Evolutionary conservation across 1,140 invertebrate genomes (phyloP).

Genomic region (Lordiphosa mommai): DNA sequence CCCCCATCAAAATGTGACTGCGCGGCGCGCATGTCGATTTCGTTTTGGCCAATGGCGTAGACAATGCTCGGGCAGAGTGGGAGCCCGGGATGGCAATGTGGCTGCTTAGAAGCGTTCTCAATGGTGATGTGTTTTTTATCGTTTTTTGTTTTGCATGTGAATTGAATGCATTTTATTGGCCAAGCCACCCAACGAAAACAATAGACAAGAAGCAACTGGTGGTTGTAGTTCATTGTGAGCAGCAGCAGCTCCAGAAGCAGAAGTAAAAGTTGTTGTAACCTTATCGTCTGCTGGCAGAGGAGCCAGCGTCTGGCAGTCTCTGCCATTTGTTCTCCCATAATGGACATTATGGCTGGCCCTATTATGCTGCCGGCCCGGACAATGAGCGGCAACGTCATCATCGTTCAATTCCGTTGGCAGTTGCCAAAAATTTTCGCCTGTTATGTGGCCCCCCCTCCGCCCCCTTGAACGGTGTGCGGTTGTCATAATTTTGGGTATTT

Average conservation of each 20-base stretch:
- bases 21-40: constrained; percentile 66
- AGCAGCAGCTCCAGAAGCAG: neutral
- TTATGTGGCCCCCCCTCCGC: no score
- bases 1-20: neutral
- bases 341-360: constrained; percentile 61
- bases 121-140: constrained; percentile 69
- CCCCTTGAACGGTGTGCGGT: constrained; percentile 4
- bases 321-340: constrained; percentile 67
- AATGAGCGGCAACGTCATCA: constrained; percentile 31
- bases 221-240: constrained; percentile 2
- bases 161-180: constrained; percentile 71
- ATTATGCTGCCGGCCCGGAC: constrained; percentile 49
- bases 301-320: constrained; percentile 21
- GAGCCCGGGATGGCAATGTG: constrained; percentile 20
- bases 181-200: constrained; percentile 57
- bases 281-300: constrained; percentile 55
- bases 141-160: constrained; percentile 72
- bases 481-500: constrained; percentile 64
- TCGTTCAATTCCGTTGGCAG: constrained; percentile 21
- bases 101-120: constrained; percentile 74
- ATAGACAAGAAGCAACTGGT: constrained; percentile 45
- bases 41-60: constrained; percentile 70
- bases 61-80: constrained; percentile 49
- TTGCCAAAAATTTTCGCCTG: constrained; percentile 5
- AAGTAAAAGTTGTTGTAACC: constrained; percentile 26